Percentiles rank a stretch among this genome's conserved stretches.
Conservation (phyloP, 2,113 vertebrate genomes). For the Halichoeres trimaculatus region DNA sequence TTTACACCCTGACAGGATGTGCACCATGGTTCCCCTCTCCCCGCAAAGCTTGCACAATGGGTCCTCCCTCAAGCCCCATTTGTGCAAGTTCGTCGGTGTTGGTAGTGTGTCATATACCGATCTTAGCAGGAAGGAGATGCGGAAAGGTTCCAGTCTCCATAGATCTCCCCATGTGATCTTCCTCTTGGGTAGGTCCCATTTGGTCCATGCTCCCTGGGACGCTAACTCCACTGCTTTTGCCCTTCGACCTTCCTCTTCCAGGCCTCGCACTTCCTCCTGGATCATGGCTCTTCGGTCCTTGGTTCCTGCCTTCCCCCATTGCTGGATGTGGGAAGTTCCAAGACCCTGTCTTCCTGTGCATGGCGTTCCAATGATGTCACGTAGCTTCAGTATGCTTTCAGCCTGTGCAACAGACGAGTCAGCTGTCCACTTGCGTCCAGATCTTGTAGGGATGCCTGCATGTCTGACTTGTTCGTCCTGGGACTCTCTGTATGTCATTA, state of each 20-base stretch:
- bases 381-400: neutral
- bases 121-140: too few species aligned
- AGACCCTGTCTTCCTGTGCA: neutral
- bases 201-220: neutral
- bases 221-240: neutral
- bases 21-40: too few species aligned
- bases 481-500: neutral
- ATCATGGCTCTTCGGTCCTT: neutral
- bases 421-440: neutral
- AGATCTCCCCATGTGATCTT: neutral
- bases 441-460: neutral
- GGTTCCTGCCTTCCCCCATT: neutral
- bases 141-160: too few species aligned
- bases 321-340: neutral
- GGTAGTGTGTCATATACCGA: too few species aligned
- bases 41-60: too few species aligned
- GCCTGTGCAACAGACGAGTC: neutral
- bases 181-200: neutral
- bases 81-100: too few species aligned
- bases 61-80: too few species aligned
- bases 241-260: neutral
- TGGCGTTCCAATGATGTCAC: neutral
- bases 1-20: too few species aligned
- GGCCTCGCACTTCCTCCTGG: neutral
- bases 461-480: neutral